These are phyloP conservation scores for Solen grandis DNA, from an alignment of 1,140 invertebrate genomes.

Conservation along the genomic window DNA sequence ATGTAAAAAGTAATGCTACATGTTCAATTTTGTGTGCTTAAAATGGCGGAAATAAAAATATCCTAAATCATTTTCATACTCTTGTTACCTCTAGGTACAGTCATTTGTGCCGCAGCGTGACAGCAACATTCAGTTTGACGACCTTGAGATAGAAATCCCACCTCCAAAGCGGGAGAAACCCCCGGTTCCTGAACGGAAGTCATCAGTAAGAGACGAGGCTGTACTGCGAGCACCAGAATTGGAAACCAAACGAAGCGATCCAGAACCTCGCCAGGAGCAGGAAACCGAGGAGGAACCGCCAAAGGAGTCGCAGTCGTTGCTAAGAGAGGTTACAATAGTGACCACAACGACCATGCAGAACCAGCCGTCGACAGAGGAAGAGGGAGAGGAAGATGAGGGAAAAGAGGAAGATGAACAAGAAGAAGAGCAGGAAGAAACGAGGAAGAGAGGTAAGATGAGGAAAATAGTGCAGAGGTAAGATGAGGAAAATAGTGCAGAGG, in stretches of 20 bases:
- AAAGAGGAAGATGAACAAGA: constrained; percentile 44
- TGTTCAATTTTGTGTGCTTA: too few species aligned
- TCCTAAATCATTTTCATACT: too few species aligned
- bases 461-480: constrained; percentile 40
- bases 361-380: constrained; percentile 25
- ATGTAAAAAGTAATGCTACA: too few species aligned
- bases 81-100: constrained; percentile 50
- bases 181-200: constrained; percentile 47
- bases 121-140: constrained; percentile 15
- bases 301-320: constrained; percentile 70
- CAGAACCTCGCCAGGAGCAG: constrained; percentile 50
- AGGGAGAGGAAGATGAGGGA: constrained; percentile 44
- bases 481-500: constrained; percentile 40
- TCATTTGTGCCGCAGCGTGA: constrained; percentile 60
- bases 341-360: constrained; percentile 49
- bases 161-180: constrained; percentile 49
- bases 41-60: too few species aligned
- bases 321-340: constrained; percentile 66
- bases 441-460: constrained; percentile 24
- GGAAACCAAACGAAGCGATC: constrained; percentile 63
- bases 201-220: constrained; percentile 44
- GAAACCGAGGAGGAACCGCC: constrained; percentile 64
- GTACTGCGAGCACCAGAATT: constrained; percentile 70
- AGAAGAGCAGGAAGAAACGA: constrained; percentile 40
- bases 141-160: constrained; percentile 31